Percentiles rank a stretch among this genome's conserved stretches.
phyloP scores from a whole-genome alignment of 2,113 vertebrate species.

The Orthonyx spaldingii region DNA sequence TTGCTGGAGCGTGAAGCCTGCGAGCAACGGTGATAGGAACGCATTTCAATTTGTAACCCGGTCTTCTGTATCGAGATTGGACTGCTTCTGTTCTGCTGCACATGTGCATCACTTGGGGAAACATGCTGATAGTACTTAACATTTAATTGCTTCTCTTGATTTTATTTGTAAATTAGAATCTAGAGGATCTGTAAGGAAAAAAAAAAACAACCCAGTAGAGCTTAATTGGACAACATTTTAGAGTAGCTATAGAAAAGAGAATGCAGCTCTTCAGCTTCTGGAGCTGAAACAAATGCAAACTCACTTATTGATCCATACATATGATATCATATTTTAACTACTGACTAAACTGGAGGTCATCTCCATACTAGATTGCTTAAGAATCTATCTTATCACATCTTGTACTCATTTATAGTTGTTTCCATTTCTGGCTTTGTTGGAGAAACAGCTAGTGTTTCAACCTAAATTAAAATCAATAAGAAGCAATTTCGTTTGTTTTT shows the following conservation, averaged over 20 bases:
- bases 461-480: conserved; percentile 76
- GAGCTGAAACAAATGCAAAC: not conserved
- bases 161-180: conserved; percentile 76
- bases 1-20: not conserved
- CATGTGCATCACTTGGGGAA: conserved; percentile 53
- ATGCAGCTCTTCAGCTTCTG: not conserved
- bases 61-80: conserved; percentile 37
- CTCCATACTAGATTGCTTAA: not conserved
- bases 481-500: conserved; percentile 74
- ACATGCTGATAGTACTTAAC: conserved; percentile 65
- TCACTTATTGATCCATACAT: not conserved
- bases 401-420: conserved; percentile 40
- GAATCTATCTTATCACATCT: conserved; percentile 57
- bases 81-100: conserved; percentile 62
- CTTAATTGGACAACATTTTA: conserved; percentile 64
- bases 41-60: conserved; percentile 61
- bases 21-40: not conserved
- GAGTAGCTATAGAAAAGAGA: conserved; percentile 9
- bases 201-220: not conserved
- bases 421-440: conserved; percentile 62
- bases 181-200: conserved; percentile 56
- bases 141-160: conserved; percentile 69
- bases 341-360: conserved; percentile 18
- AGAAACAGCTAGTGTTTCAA: conserved; percentile 62
- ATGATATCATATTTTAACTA: conserved; percentile 28